Evolutionary conservation across 2,797 vertebrate genomes (phyloP), one percentile per base, ranked within the genome.

Genomic region (Aulostomus chinensis): DNA sequence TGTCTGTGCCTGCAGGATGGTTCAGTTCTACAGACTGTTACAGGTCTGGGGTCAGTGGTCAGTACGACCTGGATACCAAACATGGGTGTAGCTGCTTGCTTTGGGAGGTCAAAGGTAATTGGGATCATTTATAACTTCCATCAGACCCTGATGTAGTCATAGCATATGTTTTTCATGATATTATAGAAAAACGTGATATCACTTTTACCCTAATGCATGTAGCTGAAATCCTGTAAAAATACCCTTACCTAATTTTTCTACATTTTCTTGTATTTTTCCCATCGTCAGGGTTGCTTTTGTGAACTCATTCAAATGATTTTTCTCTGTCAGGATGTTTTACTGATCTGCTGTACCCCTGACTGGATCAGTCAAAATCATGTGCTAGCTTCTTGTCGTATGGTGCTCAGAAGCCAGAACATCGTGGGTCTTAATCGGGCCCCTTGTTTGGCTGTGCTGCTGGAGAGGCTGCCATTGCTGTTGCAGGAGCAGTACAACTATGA

Each of bases 361-460:
- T 93, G 92, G 92, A 91, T 92, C 65, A 77, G 75, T 17, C 88
- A 93, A 28, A 92, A 93, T 53, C 91, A 93, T 1, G 60, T 92
- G 35, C 74, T 93, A 12, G 84, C 92, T 4, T 91, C 91, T 28
- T 93, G 92, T 38, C 91, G 92, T 5, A 89, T 80, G 63, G 86
- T 88, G 31, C 87, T 93, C 20, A 82, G 91, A 51, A 80, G 83
- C 43, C 92, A 93, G 60, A 91, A 88, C 46, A 87, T 93, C 72
- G 66, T 90, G 49, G 92, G 92, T 60, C 76, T 93, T 50, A 90
- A 91, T 68, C 85, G 85, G 24, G 89, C 91, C 0, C 90, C 91
- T 7, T 93, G 92, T 80, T 86, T 93, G 85, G 81, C 88, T 1
- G 92, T 90, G n/a, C 88, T 93, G 60, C 75, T 93, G 52, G 92